Evolutionary conservation across 2,888 invertebrate genomes (phyloP), one percentile per base, ranked within the genome.

Genomic region (Oscheius onirici): DNA sequence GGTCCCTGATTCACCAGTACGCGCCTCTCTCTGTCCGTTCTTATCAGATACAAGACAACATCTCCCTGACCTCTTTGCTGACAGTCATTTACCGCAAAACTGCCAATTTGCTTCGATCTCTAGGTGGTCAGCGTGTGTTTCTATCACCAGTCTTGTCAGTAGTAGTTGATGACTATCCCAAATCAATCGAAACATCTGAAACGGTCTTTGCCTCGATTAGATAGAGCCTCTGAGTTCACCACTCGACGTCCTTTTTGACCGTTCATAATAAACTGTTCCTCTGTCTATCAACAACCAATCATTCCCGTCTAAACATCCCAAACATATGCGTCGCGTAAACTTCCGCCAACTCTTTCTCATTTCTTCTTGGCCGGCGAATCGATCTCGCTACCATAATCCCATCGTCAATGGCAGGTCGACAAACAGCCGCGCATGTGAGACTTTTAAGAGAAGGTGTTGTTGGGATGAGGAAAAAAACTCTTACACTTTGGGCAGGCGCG

Each of bases 1-100:
- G 58, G 41, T 58, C 40, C 17, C 10, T 63, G 63, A 63, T 28
- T 63, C 63, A 63, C 34, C 63, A 24, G 20, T n/a, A 22, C 57
- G 49, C 63, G 63, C 63, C 46, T 46, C 28, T 49, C 28, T 46
- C 20, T 28, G 13, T 58, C 49, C 49, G 49, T 22, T 49, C 49
- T 63, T 63, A 63, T 63, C 63, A 17, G 63, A 63, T 63, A 63
- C 43, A 63, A 63, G 46, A 63, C 63, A 63, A 49, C 63, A 63
- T 63, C 63, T 63, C 34, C 26, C n/a, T 63, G 63, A 49, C 49
- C 63, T 24, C 34, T 63, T 63, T 63, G 24, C 49, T 63, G 34
- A 24, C 63, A 63, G 28, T 24, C 60, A n/a, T 63, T 61, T 63
- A 63, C 63, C 63, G 63, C 49, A 63, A 49, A 49, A 49, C 49